phyloP scores from a whole-genome alignment of 2,113 vertebrate genomes.

The Phainopepla nitens region DNA sequence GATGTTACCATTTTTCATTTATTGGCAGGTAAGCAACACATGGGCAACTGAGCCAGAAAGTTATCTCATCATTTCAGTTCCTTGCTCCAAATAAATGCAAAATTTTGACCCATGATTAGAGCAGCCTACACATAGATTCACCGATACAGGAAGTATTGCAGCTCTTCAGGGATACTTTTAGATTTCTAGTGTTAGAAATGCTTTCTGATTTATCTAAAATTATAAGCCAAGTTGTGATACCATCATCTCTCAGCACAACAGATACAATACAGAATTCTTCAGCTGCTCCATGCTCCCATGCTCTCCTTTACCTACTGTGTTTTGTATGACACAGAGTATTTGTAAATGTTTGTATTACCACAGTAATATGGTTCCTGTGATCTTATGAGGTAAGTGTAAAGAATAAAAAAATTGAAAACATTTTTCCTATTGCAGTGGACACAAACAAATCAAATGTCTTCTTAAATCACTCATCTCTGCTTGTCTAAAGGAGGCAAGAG shows the following conservation, averaged over 20 bases:
- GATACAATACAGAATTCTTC: background rate
- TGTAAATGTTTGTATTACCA: background rate
- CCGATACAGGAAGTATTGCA: background rate
- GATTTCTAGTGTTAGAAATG: background rate
- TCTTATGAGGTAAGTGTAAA: background rate
- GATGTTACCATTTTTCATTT: background rate
- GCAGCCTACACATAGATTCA: background rate
- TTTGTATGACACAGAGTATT: background rate
- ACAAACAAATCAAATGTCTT: background rate
- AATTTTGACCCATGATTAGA: background rate
- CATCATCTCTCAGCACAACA: background rate
- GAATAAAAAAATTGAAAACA: background rate
- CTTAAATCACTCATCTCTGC: background rate
- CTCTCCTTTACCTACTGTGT: background rate
- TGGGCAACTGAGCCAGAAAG: background rate
- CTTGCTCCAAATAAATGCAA: background rate
- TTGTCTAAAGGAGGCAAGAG: background rate
- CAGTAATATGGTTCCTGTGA: background rate
- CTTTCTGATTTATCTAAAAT: background rate
- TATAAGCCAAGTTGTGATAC: background rate
- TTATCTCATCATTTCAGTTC: background rate
- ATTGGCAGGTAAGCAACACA: background rate
- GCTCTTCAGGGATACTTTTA: background rate
- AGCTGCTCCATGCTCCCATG: background rate
- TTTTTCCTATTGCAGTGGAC: background rate